These are phyloP conservation scores for Lonchura striata DNA, from an alignment of 2,113 vertebrate genomes.

Conservation along the genomic window DNA sequence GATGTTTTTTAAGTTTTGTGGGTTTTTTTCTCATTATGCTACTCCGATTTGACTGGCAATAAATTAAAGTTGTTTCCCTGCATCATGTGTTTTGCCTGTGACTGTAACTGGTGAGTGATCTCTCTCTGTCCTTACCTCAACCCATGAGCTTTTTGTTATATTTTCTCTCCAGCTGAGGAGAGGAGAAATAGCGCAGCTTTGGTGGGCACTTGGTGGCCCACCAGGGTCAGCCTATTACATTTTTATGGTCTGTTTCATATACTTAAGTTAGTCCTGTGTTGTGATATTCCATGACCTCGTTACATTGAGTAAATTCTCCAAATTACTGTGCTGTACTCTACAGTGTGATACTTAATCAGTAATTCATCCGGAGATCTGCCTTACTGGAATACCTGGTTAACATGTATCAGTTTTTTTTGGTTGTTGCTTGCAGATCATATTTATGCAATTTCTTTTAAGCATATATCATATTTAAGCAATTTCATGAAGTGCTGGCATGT, in stretches of 20 bases:
- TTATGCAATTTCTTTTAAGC: neutral
- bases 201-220: too few species aligned
- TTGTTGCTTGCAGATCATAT: neutral
- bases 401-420: neutral
- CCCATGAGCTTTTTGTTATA: accelerated
- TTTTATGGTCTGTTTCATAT: neutral
- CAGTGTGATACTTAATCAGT: neutral
- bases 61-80: neutral
- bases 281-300: neutral
- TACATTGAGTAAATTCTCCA: neutral
- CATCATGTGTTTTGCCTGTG: neutral
- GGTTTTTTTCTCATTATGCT: neutral
- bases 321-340: neutral
- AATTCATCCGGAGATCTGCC: neutral
- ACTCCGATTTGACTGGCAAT: neutral
- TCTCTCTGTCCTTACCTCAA: neutral
- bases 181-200: neutral
- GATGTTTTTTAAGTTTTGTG: neutral
- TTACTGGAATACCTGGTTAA: neutral
- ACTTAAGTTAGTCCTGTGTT: neutral
- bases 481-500: neutral
- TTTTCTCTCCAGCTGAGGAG: neutral
- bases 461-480: too few species aligned
- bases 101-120: neutral
- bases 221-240: neutral